Evolutionary conservation across 2,888 invertebrate species (phyloP).

Genomic region (Vanessa cardui): DNA sequence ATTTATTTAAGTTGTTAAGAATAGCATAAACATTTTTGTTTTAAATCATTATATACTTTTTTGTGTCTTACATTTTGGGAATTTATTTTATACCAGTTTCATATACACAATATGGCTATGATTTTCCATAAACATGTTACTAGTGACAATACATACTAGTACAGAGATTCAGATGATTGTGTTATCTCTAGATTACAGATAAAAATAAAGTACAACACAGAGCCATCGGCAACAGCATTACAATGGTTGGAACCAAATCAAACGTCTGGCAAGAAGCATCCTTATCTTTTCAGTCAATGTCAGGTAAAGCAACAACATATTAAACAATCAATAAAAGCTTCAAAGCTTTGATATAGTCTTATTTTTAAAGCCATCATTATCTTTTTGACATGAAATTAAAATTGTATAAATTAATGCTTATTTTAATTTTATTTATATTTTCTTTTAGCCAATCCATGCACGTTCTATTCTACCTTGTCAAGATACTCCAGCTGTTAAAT

Average conservation of each 20-base stretch:
- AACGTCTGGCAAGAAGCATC: conserved; percentile 93
- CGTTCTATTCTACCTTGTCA: conserved; percentile 96
- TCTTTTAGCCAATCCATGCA: conserved; percentile 90
- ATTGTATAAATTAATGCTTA: too few relatives aligned
- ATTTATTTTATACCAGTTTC: too few relatives aligned
- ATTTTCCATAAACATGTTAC: too few relatives aligned
- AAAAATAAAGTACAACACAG: conserved; percentile 89
- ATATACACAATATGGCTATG: too few relatives aligned
- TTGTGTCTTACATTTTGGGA: too few relatives aligned
- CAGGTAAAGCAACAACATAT: conserved; percentile 75
- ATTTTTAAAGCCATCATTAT: too few relatives aligned
- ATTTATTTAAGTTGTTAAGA: too few relatives aligned
- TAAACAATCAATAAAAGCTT: neutral
- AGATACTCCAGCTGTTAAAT: conserved; percentile 95
- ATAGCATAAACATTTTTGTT: too few relatives aligned
- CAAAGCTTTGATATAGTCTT: too few relatives aligned
- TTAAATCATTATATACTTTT: too few relatives aligned
- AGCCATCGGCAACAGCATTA: conserved; percentile 90
- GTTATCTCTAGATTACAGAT: conserved; percentile 72
- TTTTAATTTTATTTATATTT: neutral
- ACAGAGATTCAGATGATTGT: neutral
- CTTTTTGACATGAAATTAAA: too few relatives aligned
- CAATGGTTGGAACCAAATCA: conserved; percentile 95
- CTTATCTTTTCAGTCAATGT: conserved; percentile 93
- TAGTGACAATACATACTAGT: too few relatives aligned